Percentiles rank a stretch among this genome's conserved stretches.
These are phyloP conservation scores for Pseudopodoces humilis DNA, from an alignment of 2,113 vertebrate species.

Conservation along the genomic window DNA sequence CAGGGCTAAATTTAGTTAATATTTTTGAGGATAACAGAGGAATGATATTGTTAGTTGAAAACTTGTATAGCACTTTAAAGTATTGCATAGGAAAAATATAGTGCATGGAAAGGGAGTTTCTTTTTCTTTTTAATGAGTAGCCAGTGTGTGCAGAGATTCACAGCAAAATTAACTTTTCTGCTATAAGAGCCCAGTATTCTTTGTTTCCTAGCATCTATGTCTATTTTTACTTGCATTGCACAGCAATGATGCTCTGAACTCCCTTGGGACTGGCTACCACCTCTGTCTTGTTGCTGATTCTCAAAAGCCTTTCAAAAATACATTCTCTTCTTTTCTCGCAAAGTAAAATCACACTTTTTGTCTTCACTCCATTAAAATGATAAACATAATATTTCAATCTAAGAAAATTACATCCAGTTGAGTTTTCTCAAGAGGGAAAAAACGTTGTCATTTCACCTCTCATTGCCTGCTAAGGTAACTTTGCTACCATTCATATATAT, in stretches of 20 bases:
- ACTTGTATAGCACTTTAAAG: not conserved
- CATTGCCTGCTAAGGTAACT: not conserved
- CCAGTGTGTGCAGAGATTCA: not conserved
- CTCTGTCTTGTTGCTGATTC: not conserved
- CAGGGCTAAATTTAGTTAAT: not conserved
- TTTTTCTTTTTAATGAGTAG: not conserved
- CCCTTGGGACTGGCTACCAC: not conserved
- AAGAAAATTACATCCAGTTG: not conserved
- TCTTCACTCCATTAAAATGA: not conserved
- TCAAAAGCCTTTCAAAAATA: not conserved
- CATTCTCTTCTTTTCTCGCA: not conserved
- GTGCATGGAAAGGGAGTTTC: not conserved
- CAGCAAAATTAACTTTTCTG: not conserved
- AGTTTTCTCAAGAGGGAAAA: not conserved
- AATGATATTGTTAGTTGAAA: not conserved
- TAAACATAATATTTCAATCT: not conserved
- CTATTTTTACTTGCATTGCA: not conserved
- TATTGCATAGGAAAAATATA: not conserved
- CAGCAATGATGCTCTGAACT: not conserved
- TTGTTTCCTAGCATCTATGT: not conserved
- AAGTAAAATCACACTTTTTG: not conserved
- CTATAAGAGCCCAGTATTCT: not conserved
- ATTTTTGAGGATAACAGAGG: not conserved
- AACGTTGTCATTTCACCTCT: not conserved
- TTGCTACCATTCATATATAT: not conserved